These are phyloP conservation scores for Pteruthius melanotis DNA, from an alignment of 2,113 vertebrate species.

Conservation along the genomic window DNA sequence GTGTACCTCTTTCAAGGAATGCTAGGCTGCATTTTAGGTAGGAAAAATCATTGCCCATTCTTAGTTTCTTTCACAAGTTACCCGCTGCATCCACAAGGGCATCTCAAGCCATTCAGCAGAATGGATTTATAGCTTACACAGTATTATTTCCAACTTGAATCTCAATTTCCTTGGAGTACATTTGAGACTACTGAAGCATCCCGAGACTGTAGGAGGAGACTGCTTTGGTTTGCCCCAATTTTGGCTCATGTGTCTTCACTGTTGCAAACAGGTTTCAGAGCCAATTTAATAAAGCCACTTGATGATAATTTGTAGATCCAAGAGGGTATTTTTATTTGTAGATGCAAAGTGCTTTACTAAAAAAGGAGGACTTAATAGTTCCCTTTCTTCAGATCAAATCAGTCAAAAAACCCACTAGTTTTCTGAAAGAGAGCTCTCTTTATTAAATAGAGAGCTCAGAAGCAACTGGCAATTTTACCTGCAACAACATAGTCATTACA, in stretches of 20 bases:
- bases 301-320: not conserved
- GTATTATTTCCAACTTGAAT: not conserved
- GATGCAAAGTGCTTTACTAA: not conserved
- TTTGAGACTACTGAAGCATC: not conserved
- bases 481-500: not conserved
- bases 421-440: not conserved
- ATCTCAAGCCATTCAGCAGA: not conserved
- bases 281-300: not conserved
- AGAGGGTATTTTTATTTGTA: not conserved
- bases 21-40: not conserved
- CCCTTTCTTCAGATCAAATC: not conserved
- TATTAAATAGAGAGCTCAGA: not conserved
- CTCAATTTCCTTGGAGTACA: not conserved
- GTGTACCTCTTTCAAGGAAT: not conserved
- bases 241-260: not conserved
- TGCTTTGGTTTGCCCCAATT: constrained; percentile 4
- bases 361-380: not conserved
- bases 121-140: not conserved
- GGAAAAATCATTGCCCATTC: not conserved
- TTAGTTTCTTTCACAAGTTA: not conserved
- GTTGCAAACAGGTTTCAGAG: not conserved
- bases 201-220: not conserved
- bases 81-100: not conserved
- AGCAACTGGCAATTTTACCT: not conserved
- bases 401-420: not conserved